phyloP scores from a whole-genome alignment of 2,113 vertebrate species.

The Excalfactoria chinensis region DNA sequence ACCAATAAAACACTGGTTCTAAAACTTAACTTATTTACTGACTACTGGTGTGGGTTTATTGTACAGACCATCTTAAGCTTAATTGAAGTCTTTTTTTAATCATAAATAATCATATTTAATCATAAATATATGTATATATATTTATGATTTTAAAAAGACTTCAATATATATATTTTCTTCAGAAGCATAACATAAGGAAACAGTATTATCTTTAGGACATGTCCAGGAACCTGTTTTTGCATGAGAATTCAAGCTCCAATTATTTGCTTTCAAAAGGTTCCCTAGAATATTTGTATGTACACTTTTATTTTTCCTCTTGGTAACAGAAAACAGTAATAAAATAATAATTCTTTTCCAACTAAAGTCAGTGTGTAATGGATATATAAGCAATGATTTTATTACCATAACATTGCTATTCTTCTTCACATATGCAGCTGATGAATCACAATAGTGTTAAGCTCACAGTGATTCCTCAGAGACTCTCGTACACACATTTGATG shows the following conservation, averaged over 20 bases:
- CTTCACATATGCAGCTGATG: not conserved
- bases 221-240: not conserved
- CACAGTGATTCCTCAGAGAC: not conserved
- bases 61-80: not conserved
- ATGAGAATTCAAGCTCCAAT: not conserved
- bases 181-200: not conserved
- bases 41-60: not conserved
- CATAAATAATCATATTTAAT: no score
- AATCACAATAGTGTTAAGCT: not conserved
- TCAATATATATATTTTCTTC: fast-evolving
- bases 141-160: fast-evolving
- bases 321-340: fast-evolving
- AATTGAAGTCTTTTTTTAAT: fast-evolving
- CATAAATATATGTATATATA: fast-evolving
- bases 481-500: fast-evolving
- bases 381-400: not conserved
- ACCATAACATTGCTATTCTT: not conserved
- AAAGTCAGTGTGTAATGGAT: not conserved
- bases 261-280: not conserved
- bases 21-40: fast-evolving
- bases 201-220: not conserved
- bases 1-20: not conserved
- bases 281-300: not conserved
- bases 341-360: not conserved
- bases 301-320: not conserved